phyloP scores from a whole-genome alignment of 2,113 vertebrate species.

The Aspiorhynchus laticeps region DNA sequence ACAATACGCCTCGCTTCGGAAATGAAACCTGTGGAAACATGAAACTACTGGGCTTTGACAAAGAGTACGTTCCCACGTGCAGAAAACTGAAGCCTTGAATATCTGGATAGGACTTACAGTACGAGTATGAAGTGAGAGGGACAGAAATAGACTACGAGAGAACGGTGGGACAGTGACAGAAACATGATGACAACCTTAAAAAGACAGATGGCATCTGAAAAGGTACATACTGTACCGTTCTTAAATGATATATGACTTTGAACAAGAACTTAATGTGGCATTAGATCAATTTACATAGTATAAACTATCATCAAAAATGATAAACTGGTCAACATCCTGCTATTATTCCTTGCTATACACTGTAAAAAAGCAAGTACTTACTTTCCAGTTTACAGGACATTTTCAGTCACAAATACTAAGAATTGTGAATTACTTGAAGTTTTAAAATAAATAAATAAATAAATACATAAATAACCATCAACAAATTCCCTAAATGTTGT shows the following conservation, averaged over 20 bases:
- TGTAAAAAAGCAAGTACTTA: not conserved
- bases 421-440: not conserved
- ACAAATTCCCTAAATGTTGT: not conserved
- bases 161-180: not conserved
- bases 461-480: not conserved
- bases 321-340: not conserved
- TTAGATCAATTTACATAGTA: not conserved
- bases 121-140: not conserved
- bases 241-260: not conserved
- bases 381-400: not conserved
- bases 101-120: not conserved
- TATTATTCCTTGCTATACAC: not conserved
- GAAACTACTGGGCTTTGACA: constrained; percentile 15
- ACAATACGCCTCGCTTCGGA: constrained; percentile 19
- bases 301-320: not conserved
- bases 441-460: no score
- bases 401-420: not conserved
- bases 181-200: not conserved
- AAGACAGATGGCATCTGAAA: not conserved
- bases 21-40: constrained; percentile 31
- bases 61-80: not conserved
- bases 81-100: not conserved
- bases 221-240: not conserved
- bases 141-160: not conserved
- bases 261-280: not conserved